Evolutionary conservation across 2,113 vertebrate species (phyloP).

Genomic region (zebrafish (Danio rerio)): DNA sequence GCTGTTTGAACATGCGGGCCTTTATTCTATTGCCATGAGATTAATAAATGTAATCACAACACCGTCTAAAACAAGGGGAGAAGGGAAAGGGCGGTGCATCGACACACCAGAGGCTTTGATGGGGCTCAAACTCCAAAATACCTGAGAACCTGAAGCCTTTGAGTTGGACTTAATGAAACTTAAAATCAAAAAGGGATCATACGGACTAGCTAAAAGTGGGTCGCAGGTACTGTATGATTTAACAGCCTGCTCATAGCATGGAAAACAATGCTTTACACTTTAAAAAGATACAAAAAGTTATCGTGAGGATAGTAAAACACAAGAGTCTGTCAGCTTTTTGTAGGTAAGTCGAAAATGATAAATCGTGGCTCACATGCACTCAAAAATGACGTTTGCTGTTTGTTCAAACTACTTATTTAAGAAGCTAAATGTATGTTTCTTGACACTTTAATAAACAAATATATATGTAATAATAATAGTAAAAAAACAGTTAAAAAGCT

Average conservation of each 20-base stretch:
- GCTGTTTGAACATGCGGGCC: conserved; percentile 91
- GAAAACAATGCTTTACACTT: background rate
- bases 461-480: no score
- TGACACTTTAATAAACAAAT: no score
- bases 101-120: conserved; percentile 59
- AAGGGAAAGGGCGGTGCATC: conserved; percentile 67
- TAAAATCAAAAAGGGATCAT: conserved; percentile 16
- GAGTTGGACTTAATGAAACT: conserved; percentile 20
- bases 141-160: conserved; percentile 43
- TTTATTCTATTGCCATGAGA: conserved; percentile 94
- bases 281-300: background rate
- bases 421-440: no score
- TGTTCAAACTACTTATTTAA: no score
- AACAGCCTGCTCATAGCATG: background rate
- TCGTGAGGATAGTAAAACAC: background rate
- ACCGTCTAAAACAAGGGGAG: conserved; percentile 83
- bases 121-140: conserved; percentile 68
- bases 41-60: conserved; percentile 89
- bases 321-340: no score
- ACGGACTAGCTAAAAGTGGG: background rate
- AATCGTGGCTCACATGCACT: no score
- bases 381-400: no score
- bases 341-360: no score
- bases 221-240: background rate
- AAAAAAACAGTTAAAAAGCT: no score